These are phyloP conservation scores for Coendou prehensilis DNA, from an alignment of 2,797 vertebrate genomes.

Conservation along the genomic window DNA sequence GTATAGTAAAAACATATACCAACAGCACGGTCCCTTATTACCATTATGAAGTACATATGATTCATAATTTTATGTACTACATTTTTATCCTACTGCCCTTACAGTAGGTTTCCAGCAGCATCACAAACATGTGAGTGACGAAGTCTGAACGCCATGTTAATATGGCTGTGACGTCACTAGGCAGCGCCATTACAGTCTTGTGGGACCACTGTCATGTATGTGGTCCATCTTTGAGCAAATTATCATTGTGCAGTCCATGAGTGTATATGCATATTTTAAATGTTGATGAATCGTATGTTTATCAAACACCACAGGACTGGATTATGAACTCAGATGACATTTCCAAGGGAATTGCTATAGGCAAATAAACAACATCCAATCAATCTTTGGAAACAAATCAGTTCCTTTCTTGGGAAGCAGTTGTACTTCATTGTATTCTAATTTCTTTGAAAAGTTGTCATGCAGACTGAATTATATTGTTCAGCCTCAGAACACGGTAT, in stretches of 20 bases:
- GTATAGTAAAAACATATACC: background rate
- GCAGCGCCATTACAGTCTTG: background rate
- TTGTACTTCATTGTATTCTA: background rate
- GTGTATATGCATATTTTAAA: background rate
- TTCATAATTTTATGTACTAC: background rate
- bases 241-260: background rate
- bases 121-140: background rate
- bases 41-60: background rate
- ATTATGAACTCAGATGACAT: background rate
- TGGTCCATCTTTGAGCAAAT: background rate
- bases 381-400: background rate
- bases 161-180: background rate
- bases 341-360: background rate
- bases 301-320: background rate
- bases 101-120: background rate
- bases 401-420: background rate
- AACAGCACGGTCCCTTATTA: background rate
- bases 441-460: conserved; percentile 54
- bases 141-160: background rate
- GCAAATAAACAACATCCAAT: background rate
- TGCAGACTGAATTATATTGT: background rate
- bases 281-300: background rate
- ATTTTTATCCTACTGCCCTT: background rate
- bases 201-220: background rate
- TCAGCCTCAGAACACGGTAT: background rate